Evolutionary conservation across 2,113 vertebrate genomes (phyloP).

Genomic region (Nettapus auritus): DNA sequence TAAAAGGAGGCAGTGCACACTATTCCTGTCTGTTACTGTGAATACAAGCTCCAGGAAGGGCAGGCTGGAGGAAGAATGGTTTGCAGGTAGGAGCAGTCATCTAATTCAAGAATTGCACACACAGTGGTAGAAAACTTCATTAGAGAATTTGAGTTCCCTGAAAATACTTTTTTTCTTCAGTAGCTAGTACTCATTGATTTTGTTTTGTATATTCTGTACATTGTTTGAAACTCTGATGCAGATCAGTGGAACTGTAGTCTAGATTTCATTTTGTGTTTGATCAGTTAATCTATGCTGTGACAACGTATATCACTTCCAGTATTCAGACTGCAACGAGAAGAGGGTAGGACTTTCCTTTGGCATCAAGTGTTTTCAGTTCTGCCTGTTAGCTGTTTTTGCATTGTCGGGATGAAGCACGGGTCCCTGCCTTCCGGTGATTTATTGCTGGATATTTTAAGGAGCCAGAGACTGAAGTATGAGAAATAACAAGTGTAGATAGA

Average conservation of each 20-base stretch:
- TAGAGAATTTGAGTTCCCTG: not conserved
- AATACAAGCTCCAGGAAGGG: not conserved
- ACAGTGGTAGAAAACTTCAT: not conserved
- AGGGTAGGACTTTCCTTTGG: not conserved
- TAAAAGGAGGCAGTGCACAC: not conserved
- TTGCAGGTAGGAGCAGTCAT: not conserved
- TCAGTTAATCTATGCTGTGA: not conserved
- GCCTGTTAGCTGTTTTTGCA: fast-evolving
- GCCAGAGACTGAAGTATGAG: not conserved
- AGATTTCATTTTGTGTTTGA: not conserved
- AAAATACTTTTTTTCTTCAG: not conserved
- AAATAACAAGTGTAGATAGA: not conserved
- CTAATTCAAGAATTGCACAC: not conserved
- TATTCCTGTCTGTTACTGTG: not conserved
- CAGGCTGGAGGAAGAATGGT: not conserved
- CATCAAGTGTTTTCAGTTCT: not conserved
- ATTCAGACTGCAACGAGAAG: not conserved
- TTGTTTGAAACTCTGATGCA: not conserved
- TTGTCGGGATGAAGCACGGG: not conserved
- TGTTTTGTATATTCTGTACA: not conserved
- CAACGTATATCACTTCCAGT: not conserved
- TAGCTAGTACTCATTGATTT: fast-evolving
- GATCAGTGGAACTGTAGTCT: not conserved
- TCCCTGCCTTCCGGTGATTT: not conserved
- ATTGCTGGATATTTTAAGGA: not conserved